Evolutionary conservation across 2,113 vertebrate genomes (phyloP).

Genomic region (Laterallus jamaicensis): DNA sequence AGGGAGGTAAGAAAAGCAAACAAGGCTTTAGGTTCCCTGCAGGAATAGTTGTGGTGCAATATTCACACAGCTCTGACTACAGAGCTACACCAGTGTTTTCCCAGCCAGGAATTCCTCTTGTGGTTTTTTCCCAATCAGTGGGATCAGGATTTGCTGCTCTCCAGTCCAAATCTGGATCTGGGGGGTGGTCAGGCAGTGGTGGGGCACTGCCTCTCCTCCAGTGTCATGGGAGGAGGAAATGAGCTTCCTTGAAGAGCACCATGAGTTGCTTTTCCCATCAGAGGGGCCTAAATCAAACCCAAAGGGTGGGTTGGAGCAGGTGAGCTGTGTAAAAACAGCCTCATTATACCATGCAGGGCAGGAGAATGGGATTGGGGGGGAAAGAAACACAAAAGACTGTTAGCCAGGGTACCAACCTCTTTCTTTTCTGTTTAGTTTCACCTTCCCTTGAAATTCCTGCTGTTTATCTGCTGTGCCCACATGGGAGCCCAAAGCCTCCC

Average conservation of each 20-base stretch:
- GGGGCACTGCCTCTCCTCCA: neutral
- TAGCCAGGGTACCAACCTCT: neutral
- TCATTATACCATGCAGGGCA: neutral
- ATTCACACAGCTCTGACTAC: neutral
- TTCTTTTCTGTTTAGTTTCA: constrained; percentile 19
- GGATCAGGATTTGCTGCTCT: neutral
- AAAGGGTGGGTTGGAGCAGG: neutral
- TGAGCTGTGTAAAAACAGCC: neutral
- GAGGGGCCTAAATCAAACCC: neutral
- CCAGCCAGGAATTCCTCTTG: neutral
- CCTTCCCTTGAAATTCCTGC: constrained; percentile 44
- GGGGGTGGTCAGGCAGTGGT: neutral
- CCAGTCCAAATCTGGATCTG: fast-evolving
- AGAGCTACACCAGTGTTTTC: neutral
- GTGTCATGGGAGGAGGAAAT: neutral
- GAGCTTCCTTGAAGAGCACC: neutral
- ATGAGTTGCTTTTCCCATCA: neutral
- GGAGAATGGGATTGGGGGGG: neutral
- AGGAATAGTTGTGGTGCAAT: neutral
- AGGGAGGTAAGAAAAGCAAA: neutral
- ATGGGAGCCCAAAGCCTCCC: constrained; percentile 34
- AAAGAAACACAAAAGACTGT: neutral
- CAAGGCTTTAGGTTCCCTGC: neutral
- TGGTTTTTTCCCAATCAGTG: neutral
- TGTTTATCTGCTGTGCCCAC: constrained; percentile 59